These are phyloP conservation scores for Microtus montanus DNA, from an alignment of 2,113 vertebrate genomes.

Conservation along the genomic window DNA sequence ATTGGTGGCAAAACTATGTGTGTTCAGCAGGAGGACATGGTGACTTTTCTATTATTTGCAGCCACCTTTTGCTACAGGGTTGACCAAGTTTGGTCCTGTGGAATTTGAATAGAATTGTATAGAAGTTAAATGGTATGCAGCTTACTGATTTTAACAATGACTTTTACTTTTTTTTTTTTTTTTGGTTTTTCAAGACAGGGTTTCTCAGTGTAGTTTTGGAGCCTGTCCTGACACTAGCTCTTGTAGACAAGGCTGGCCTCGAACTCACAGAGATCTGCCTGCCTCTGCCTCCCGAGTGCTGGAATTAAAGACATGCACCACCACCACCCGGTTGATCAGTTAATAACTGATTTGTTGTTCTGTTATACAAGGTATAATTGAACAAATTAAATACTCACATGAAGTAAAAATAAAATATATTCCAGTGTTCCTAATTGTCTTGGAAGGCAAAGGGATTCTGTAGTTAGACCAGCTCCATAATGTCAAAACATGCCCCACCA, in stretches of 20 bases:
- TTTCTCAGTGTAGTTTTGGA: too few relatives aligned
- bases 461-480: slow-evolving; percentile 61
- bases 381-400: slow-evolving; percentile 60
- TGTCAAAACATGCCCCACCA: slow-evolving; percentile 56
- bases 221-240: too few relatives aligned
- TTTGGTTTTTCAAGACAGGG: too few relatives aligned
- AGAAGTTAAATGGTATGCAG: slow-evolving; percentile 31
- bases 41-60: slow-evolving; percentile 5
- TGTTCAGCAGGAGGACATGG: background rate
- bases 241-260: too few relatives aligned
- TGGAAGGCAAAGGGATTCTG: slow-evolving; percentile 65
- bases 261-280: too few relatives aligned
- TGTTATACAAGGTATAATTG: slow-evolving; percentile 64
- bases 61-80: slow-evolving; percentile 7
- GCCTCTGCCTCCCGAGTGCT: too few relatives aligned
- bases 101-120: background rate
- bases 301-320: too few relatives aligned
- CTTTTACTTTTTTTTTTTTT: background rate
- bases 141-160: background rate
- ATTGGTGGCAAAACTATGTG: background rate
- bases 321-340: background rate
- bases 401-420: slow-evolving; percentile 70
- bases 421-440: slow-evolving; percentile 57
- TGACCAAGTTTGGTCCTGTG: background rate
- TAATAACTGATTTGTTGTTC: slow-evolving; percentile 55